phyloP scores from a whole-genome alignment of 2,888 invertebrate genomes.

The Xiphydria camelus region DNA sequence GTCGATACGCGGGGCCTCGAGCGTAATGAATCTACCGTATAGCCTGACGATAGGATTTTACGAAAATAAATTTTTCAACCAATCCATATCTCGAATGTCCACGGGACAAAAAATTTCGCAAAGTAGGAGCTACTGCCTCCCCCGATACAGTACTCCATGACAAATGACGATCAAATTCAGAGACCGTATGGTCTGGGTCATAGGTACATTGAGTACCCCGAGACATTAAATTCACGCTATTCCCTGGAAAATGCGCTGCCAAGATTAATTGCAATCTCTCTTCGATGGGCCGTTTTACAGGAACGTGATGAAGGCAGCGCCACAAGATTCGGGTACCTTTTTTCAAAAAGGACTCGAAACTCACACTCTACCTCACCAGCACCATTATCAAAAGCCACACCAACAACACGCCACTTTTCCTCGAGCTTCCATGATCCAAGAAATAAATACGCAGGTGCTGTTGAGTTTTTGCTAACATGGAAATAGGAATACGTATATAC shows the following conservation, averaged over 20 bases:
- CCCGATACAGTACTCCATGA: too few relatives aligned
- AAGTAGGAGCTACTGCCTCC: too few relatives aligned
- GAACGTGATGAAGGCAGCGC: slow-evolving; percentile 67
- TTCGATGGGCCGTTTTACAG: slow-evolving; percentile 30
- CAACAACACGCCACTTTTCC: slow-evolving; percentile 62
- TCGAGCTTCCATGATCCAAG: slow-evolving; percentile 60
- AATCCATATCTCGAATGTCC: too few relatives aligned
- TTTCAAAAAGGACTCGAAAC: slow-evolving; percentile 48
- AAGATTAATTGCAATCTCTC: too few relatives aligned
- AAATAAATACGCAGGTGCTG: slow-evolving; percentile 61
- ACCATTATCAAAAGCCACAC: slow-evolving; percentile 51
- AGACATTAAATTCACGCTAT: neutral
- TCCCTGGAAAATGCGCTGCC: neutral
- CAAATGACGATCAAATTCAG: too few relatives aligned
- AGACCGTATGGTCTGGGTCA: too few relatives aligned
- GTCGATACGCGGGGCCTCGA: too few relatives aligned
- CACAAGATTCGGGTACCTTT: slow-evolving; percentile 62
- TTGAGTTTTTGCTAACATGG: slow-evolving; percentile 26
- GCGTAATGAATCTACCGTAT: too few relatives aligned
- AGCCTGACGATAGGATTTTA: too few relatives aligned
- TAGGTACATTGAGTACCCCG: too few relatives aligned
- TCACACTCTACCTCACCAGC: slow-evolving; percentile 57
- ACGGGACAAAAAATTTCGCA: too few relatives aligned
- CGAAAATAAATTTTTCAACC: too few relatives aligned
- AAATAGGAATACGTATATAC: neutral